Conservation (phyloP, 2,113 vertebrate species). For the Eptatretus burgeri region DNA sequence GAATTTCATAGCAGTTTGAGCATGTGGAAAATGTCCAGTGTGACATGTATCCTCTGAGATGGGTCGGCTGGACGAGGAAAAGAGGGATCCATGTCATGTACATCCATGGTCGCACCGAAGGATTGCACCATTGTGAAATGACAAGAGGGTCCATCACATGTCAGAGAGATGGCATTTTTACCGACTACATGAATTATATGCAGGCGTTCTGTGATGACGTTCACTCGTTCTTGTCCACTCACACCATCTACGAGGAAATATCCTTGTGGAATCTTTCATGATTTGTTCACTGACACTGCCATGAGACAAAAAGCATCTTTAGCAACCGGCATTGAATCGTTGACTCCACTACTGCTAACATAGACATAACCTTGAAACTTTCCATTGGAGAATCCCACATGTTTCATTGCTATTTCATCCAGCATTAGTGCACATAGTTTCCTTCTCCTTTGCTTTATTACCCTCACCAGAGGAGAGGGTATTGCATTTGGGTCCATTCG, state of each 20-base stretch:
- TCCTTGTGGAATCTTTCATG: neutral
- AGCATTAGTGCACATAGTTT: neutral
- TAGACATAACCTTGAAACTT: neutral
- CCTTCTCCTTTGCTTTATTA: neutral
- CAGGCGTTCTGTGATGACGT: neutral
- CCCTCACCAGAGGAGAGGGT: no score
- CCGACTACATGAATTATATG: constrained; percentile 26
- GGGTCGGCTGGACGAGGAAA: no score
- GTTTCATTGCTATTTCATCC: neutral
- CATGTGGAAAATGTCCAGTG: no score
- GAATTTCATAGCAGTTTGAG: no score
- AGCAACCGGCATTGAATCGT: neutral
- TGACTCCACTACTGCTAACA: neutral
- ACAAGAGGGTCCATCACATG: neutral
- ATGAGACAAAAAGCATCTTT: neutral
- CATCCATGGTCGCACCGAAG: neutral
- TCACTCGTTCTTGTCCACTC: neutral
- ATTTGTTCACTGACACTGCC: neutral
- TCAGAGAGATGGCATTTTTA: constrained; percentile 10
- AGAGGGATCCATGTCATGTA: no score
- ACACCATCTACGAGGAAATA: neutral
- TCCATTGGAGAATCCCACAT: neutral
- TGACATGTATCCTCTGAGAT: no score
- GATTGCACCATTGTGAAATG: neutral
- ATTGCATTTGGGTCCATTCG: no score